Conservation (phyloP, 2,888 invertebrate genomes). For the Macrosoma leucophasiata region DNA sequence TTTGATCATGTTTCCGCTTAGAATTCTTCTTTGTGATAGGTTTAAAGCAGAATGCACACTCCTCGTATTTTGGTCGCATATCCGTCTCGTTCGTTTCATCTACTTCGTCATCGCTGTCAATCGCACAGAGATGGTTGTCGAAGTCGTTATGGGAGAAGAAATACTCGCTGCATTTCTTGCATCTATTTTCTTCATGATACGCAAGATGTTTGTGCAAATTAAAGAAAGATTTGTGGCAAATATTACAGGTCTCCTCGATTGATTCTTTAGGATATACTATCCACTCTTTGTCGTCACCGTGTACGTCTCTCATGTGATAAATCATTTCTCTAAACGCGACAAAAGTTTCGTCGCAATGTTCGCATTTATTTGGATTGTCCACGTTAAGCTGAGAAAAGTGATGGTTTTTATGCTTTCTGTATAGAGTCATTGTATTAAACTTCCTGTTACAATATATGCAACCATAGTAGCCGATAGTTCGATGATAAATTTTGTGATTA, state of each 20-base stretch:
- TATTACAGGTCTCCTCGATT: conserved; percentile 55
- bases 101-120: conserved; percentile 62
- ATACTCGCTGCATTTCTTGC: conserved; percentile 66
- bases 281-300: conserved; percentile 67
- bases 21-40: conserved; percentile 54
- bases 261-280: conserved; percentile 59
- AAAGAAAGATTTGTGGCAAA: conserved; percentile 61
- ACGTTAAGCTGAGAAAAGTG: conserved; percentile 56
- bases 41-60: conserved; percentile 69
- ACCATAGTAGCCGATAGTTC: conserved; percentile 58
- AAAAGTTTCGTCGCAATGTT: conserved; percentile 73
- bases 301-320: conserved; percentile 63
- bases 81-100: conserved; percentile 27
- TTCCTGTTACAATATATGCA: conserved; percentile 70
- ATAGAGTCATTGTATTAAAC: conserved; percentile 64
- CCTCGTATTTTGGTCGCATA: conserved; percentile 46
- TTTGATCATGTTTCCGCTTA: conserved; percentile 48
- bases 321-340: conserved; percentile 71
- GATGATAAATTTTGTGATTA: conserved; percentile 62
- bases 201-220: conserved; percentile 60
- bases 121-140: conserved; percentile 61
- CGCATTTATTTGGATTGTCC: conserved; percentile 64
- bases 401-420: conserved; percentile 70
- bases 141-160: conserved; percentile 56
- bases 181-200: conserved; percentile 66